Base-by-base conservation (phyloP, 2,113 vertebrate genomes). In the Eptesicus fuscus region DNA sequence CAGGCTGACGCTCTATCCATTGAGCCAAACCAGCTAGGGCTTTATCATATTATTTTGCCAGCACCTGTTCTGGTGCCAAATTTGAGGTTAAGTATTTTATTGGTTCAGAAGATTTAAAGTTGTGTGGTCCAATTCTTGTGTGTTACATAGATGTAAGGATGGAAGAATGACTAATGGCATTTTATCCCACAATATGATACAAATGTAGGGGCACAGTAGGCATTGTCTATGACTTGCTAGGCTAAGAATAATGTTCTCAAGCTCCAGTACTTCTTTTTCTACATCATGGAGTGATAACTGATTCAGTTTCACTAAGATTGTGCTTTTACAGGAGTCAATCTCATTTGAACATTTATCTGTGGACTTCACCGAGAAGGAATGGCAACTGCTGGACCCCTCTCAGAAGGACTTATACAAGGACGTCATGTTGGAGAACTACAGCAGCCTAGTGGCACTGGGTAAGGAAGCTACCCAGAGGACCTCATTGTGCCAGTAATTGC, bases 401-500 rank as follows among this genome's bases (percentile, higher is more conserved):
- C 96, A 97, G 90, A 97, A 95, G 87, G 61, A 86, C 80, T 67
- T 97, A 3, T 97, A 97, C 84, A 96, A 53, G 71, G 93, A 97
- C 9, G 97, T 97, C 78, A 97, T 97, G 97, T 42, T 96, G 83
- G 97, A 97, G 83, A 97, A 96, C 86, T 97, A 95, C 0, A 65
- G 94, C 77, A 94, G 89, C 73, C 71, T 97, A 0, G 78, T 95
- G 18, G 93, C 92, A 0, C 51, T 97, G 65, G 96, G 97, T 97
- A 92, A 97, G 80, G 88, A 35, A 37, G 23, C 9, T 30, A 53
- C 67, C 49, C 23, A 12, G 35, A 51, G 42, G 63, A 13, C 37
- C 63, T 35, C 9, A 1, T 1, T n/a, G 10, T 56, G 44, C 20
- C 32, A 76, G 0, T 25, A 40, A 14, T 11, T 22, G 37, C 44